A percentile compares a stretch with the other conserved stretches of the same genome.
Conservation (phyloP, 2,113 vertebrate genomes). For the Neofelis nebulosa region DNA sequence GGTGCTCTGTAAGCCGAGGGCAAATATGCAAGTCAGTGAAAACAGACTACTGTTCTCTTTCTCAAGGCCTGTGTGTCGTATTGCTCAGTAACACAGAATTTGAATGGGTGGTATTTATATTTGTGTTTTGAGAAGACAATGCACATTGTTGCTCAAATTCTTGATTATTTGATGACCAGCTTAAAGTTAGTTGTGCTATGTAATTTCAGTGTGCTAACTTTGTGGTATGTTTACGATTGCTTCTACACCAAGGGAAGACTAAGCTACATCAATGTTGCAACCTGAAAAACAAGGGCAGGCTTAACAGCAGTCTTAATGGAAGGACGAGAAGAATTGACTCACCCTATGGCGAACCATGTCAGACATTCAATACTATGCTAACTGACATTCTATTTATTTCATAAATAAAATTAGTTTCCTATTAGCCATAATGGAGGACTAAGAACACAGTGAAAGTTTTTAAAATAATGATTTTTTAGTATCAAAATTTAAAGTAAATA, state of each 20-base stretch:
- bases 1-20: neutral
- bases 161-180: neutral
- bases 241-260: neutral
- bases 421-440: neutral
- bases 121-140: neutral
- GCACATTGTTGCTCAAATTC: neutral
- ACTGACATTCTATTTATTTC: neutral
- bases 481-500: neutral
- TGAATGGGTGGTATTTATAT: neutral
- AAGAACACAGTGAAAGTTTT: neutral
- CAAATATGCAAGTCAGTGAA: neutral
- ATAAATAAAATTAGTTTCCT: neutral
- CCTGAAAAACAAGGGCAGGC: rapidly evolving
- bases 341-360: neutral
- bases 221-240: neutral
- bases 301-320: neutral
- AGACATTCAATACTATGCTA: neutral
- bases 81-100: neutral
- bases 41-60: neutral
- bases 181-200: neutral
- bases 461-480: neutral
- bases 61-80: rapidly evolving
- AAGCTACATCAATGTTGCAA: neutral
- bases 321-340: neutral
- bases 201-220: neutral